Percentiles rank a stretch among this genome's conserved stretches.
Conservation (phyloP, 1,140 invertebrate species). For the Saccostrea glomerata region DNA sequence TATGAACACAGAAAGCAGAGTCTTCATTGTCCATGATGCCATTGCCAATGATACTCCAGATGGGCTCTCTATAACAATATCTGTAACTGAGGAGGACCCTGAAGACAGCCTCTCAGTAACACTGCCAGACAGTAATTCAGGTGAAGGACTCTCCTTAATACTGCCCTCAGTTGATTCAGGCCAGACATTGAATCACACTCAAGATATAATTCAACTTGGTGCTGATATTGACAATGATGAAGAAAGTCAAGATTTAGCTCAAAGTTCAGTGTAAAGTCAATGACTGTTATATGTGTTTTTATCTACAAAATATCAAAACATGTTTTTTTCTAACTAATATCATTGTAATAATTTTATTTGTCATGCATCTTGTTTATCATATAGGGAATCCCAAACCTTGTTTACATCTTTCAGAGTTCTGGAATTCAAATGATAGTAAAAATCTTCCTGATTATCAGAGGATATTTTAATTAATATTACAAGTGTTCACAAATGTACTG, state of each 20-base stretch:
- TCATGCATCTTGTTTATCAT: neutral
- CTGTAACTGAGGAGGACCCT: neutral
- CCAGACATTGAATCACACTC: neutral
- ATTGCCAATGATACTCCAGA: neutral
- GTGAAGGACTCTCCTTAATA: too few species aligned
- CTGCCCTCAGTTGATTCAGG: neutral
- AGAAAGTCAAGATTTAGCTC: constrained; percentile 3
- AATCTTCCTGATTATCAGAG: neutral
- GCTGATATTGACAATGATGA: neutral
- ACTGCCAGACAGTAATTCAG: neutral
- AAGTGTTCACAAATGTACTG: neutral
- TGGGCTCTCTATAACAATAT: neutral
- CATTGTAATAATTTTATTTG: neutral
- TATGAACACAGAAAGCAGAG: neutral
- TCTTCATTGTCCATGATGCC: neutral
- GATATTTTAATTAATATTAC: neutral
- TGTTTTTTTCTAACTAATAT: neutral
- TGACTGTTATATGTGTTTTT: neutral
- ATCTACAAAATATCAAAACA: constrained; percentile 4
- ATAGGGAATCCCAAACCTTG: neutral
- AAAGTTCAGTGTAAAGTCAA: constrained; percentile 13
- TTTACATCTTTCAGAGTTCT: neutral
- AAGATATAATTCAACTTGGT: neutral
- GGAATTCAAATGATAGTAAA: neutral
- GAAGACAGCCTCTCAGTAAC: neutral